Evolutionary conservation across 2,797 vertebrate species (phyloP), one percentile per base, ranked within the genome.

Genomic region (Anguilla marmorata): DNA sequence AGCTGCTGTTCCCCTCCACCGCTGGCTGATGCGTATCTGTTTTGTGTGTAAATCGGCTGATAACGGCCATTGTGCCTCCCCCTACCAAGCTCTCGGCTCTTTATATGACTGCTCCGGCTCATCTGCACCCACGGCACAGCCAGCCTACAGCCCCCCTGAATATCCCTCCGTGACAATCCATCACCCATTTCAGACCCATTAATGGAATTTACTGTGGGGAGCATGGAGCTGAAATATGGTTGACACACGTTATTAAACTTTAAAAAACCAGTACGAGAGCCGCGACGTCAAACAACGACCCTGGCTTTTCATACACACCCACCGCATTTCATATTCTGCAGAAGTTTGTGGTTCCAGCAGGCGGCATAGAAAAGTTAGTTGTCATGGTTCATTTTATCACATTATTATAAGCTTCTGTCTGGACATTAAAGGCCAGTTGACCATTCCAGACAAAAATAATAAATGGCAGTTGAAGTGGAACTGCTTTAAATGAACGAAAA

Each of bases 31-130:
- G 37, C 50, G 58, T 76, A 85, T 85, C n/a, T 74, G 48, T 12
- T 85, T 66, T 76, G 69, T 85, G 52, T 85, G 69, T 84, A 84
- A 45, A 85, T 60, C 84, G 85, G 33, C 72, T 56, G 37, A 80
- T 48, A 85, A 79, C 52, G 56, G 48, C 30, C 21, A 48, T 50
- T 14, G 30, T 45, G n/a, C 63, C 48, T n/a, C 14, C 52, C 27
- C 60, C 11, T 2, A 54, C 63, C 24, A 14, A n/a, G 24, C 24
- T 27, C 63, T 69, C 6, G 5, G 27, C 48, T 21, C 30, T 16
- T 2, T 56, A 30, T 16, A 60, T 85, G 52, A 30, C 24, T n/a
- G 37, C 83, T 41, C 37, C 2, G 37, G 33, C 69, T 69, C 69
- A 33, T 72, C 69, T 33, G 69, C 69, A 72, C 69, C 33, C n/a